These are phyloP conservation scores for Halocynthia aurantium DNA, from an alignment of 23 tunicate genomes.

Conservation along the genomic window DNA sequence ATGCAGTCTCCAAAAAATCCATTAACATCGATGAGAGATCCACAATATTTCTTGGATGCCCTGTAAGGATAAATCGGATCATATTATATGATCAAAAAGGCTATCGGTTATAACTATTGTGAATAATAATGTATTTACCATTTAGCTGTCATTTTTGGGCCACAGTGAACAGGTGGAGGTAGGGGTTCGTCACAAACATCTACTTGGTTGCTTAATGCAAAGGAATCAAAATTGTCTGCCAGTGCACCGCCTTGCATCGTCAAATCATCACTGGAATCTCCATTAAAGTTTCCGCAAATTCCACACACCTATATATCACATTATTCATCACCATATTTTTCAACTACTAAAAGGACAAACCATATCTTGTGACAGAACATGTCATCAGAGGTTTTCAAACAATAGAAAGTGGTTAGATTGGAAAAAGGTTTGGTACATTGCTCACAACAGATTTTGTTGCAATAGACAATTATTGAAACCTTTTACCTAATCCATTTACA, in stretches of 20 bases:
- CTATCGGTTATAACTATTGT: background rate
- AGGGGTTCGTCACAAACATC: constrained; percentile 14
- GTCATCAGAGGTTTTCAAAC: too few species aligned
- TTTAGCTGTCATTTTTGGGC: background rate
- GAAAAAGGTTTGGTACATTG: too few species aligned
- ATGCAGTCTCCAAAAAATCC: constrained; percentile 18
- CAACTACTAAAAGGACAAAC: too few species aligned
- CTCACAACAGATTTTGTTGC: too few species aligned
- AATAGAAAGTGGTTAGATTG: too few species aligned
- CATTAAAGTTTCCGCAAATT: constrained; percentile 15
- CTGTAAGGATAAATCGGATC: background rate
- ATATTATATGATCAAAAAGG: background rate
- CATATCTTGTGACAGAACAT: too few species aligned
- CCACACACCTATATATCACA: constrained; percentile 5
- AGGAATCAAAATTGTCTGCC: constrained; percentile 1
- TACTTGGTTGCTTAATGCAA: constrained; percentile 16
- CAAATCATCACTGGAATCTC: constrained; percentile 14
- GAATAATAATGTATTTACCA: constrained; percentile 5
- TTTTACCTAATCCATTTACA: too few species aligned
- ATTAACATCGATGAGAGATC: background rate
- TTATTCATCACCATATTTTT: too few species aligned
- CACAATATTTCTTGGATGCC: constrained; percentile 18
- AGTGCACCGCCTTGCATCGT: constrained; percentile 9
- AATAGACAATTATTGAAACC: too few species aligned
- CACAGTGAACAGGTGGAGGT: constrained; percentile 8